A percentile compares a stretch with the other conserved stretches of the same genome.
Evolutionary conservation across 1,140 invertebrate genomes (phyloP).

Genomic region (Drosophila pectinifera): DNA sequence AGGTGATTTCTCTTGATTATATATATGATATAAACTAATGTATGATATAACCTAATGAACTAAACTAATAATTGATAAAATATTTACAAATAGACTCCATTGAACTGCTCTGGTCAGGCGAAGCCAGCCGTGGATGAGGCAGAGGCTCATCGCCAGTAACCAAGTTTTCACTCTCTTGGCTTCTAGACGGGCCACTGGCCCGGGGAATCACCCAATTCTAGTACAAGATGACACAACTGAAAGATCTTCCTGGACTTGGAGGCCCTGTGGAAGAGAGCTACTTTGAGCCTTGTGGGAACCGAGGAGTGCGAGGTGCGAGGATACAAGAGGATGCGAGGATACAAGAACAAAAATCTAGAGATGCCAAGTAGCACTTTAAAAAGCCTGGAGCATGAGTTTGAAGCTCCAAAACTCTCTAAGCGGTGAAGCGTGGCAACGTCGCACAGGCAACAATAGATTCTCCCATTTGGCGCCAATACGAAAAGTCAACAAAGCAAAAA

Average conservation of each 20-base stretch:
- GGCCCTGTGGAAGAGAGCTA: background rate
- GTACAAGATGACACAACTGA: no score
- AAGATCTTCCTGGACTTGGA: background rate
- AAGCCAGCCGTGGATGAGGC: background rate
- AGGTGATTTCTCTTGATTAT: no score
- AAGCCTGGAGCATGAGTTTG: background rate
- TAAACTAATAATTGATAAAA: no score
- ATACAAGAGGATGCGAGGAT: no score
- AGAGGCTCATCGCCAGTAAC: background rate
- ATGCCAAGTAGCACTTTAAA: background rate
- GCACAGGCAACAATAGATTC: conserved; percentile 42
- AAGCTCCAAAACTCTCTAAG: background rate
- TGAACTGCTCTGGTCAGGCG: background rate
- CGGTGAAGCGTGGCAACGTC: conserved; percentile 61
- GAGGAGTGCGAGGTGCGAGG: no score
- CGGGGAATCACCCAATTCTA: no score
- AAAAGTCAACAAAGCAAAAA: conserved; percentile 61
- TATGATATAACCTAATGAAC: no score
- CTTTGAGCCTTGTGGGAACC: no score
- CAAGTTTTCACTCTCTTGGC: background rate
- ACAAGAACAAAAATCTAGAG: background rate
- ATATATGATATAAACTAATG: no score
- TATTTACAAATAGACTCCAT: no score
- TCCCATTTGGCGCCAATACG: conserved; percentile 70
- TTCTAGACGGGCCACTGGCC: background rate